Conservation (phyloP, 2,888 invertebrate species). For the Dryocosmus kuriphilus region DNA sequence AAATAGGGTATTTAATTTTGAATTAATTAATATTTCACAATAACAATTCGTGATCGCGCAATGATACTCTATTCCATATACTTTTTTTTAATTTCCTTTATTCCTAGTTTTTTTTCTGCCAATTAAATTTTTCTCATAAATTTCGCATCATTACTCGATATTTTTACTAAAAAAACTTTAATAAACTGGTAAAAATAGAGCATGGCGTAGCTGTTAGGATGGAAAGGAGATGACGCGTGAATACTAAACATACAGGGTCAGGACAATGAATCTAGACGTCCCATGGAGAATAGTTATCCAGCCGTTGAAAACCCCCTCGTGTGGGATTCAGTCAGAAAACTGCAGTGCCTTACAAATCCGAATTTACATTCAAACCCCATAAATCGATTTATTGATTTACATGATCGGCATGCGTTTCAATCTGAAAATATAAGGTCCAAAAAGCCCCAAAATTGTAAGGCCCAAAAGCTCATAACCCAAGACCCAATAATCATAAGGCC, state of each 20-base stretch:
- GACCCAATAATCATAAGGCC: no score
- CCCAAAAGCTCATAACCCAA: no score
- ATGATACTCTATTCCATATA: no score
- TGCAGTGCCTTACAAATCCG: constrained; percentile 4
- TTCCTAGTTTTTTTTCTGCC: no score
- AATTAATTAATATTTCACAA: no score
- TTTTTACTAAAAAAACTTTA: constrained; percentile 43
- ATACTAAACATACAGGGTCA: constrained; percentile 67
- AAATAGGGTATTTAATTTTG: no score
- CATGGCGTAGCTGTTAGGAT: constrained; percentile 66
- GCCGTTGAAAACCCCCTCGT: constrained; percentile 66
- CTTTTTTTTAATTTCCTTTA: no score
- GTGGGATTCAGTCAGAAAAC: constrained; percentile 51
- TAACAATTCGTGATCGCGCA: no score
- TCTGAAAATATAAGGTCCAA: no score
- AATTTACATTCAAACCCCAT: background rate
- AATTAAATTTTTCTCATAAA: background rate
- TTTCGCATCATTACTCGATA: background rate
- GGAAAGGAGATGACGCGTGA: constrained; percentile 61
- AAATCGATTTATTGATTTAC: constrained; percentile 10
- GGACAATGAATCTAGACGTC: constrained; percentile 68
- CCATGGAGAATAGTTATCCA: constrained; percentile 63
- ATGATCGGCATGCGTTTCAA: no score
- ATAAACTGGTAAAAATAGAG: constrained; percentile 37
- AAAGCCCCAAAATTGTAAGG: no score